These are phyloP conservation scores for Schrankia costaestrigalis DNA, from an alignment of 2,888 invertebrate species.

Conservation along the genomic window DNA sequence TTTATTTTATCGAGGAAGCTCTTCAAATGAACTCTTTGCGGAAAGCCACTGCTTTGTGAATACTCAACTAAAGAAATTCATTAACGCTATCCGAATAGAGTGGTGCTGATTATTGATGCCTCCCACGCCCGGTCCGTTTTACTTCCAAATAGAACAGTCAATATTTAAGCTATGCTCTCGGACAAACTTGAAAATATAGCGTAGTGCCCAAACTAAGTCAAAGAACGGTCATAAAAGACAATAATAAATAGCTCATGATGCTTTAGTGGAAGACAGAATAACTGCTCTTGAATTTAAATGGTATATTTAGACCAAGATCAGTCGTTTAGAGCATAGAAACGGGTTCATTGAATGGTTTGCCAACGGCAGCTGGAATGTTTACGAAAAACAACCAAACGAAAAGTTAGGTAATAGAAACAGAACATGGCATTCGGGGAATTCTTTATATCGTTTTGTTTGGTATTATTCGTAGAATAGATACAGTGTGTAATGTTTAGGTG, in stretches of 20 bases:
- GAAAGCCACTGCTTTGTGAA: constrained; percentile 62
- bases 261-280: constrained; percentile 55
- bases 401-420: constrained; percentile 65
- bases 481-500: constrained; percentile 6
- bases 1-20: constrained; percentile 63
- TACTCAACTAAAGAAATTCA: constrained; percentile 68
- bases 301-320: constrained; percentile 68
- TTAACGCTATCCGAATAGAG: constrained; percentile 57
- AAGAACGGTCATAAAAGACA: constrained; percentile 54
- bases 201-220: constrained; percentile 43
- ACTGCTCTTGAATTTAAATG: constrained; percentile 74
- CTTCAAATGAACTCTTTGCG: constrained; percentile 53
- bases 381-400: constrained; percentile 62
- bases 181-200: constrained; percentile 27
- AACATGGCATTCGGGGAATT: constrained; percentile 46
- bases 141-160: constrained; percentile 32
- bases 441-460: constrained; percentile 39
- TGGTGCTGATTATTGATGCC: constrained; percentile 45
- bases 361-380: constrained; percentile 64
- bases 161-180: constrained; percentile 22
- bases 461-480: constrained; percentile 29
- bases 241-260: constrained; percentile 64
- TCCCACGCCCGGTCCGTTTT: constrained; percentile 39
- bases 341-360: constrained; percentile 68
- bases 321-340: constrained; percentile 72